phyloP scores from a whole-genome alignment of 2,113 vertebrate genomes.

The Pseudopodoces humilis region DNA sequence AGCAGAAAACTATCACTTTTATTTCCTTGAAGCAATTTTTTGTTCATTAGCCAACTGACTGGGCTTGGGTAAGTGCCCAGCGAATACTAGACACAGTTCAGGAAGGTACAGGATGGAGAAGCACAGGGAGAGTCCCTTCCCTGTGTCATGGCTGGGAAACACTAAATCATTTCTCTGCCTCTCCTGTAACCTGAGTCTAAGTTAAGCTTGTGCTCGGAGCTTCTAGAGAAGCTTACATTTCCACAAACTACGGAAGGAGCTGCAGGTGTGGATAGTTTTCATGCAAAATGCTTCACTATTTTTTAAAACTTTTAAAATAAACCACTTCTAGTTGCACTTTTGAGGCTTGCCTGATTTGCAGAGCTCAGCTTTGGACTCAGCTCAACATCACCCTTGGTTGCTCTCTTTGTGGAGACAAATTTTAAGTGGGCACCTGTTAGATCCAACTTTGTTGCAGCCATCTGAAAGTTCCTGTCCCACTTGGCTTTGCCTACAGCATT shows the following conservation, averaged over 20 bases:
- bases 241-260: background rate
- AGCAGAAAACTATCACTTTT: background rate
- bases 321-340: background rate
- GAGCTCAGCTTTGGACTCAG: background rate
- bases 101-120: background rate
- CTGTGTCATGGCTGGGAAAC: background rate
- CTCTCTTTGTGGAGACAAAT: background rate
- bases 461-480: background rate
- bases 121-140: background rate
- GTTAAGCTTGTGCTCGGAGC: background rate
- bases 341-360: fast-evolving
- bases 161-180: background rate
- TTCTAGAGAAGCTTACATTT: background rate
- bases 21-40: background rate
- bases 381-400: background rate
- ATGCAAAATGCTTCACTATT: background rate
- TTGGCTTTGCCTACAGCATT: background rate
- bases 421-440: background rate
- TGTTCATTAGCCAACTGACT: background rate
- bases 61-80: background rate
- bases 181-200: background rate
- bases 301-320: background rate
- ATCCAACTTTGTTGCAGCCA: background rate
- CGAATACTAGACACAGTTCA: background rate
- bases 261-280: background rate